These are phyloP conservation scores for Rhodinocichla rosea DNA, from an alignment of 2,113 vertebrate genomes.

Conservation along the genomic window DNA sequence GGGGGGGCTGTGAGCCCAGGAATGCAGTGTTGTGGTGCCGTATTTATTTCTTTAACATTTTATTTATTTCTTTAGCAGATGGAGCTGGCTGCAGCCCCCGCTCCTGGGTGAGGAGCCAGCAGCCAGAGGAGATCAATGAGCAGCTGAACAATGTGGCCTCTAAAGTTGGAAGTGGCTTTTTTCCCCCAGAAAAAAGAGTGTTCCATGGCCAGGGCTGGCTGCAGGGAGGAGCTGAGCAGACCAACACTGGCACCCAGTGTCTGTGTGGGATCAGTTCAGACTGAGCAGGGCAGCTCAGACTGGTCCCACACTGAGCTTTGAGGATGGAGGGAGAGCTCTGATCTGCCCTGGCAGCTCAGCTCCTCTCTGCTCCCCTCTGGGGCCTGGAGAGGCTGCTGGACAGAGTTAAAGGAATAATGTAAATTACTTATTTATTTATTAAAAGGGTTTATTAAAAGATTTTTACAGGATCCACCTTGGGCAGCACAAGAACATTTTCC, in stretches of 20 bases:
- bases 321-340: fast-evolving
- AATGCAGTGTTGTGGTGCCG: background rate
- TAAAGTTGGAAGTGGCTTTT: conserved; percentile 20
- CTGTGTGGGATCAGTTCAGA: background rate
- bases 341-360: background rate
- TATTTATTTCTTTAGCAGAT: background rate
- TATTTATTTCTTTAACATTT: background rate
- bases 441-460: too few species aligned
- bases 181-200: background rate
- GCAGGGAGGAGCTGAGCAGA: background rate
- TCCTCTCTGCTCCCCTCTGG: too few species aligned
- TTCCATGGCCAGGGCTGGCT: background rate
- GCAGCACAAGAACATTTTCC: background rate
- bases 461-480: too few species aligned
- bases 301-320: fast-evolving
- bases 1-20: fast-evolving
- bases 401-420: too few species aligned
- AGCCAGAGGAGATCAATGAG: background rate
- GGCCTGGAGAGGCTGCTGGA: too few species aligned
- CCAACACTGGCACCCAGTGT: conserved; percentile 67
- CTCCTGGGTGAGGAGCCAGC: background rate
- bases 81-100: background rate
- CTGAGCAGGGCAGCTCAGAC: background rate
- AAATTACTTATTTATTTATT: too few species aligned
- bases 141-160: background rate